Evolutionary conservation across 2,888 invertebrate species (phyloP).

Genomic region (Dendrolimus houi): DNA sequence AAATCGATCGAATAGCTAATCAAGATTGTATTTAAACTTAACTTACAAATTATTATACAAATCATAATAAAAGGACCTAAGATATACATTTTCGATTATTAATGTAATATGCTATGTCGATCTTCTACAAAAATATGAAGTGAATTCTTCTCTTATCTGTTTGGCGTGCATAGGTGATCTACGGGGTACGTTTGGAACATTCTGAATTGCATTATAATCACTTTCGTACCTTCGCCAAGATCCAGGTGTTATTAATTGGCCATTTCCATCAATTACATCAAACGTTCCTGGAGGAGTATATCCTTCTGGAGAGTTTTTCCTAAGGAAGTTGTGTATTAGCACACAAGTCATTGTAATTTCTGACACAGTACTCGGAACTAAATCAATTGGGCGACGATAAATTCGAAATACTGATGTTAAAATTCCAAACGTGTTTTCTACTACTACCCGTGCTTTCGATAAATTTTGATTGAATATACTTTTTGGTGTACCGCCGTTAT

Average conservation of each 20-base stretch:
- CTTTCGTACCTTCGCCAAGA: slow-evolving; percentile 12
- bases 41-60: too few species aligned
- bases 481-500: slow-evolving; percentile 6
- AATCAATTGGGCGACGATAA: slow-evolving; percentile 10
- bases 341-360: slow-evolving; percentile 12
- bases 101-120: neutral
- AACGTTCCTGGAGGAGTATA: slow-evolving; percentile 18
- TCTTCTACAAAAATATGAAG: slow-evolving; percentile 16
- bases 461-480: slow-evolving; percentile 8
- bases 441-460: slow-evolving; percentile 2
- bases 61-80: too few species aligned
- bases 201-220: slow-evolving; percentile 12
- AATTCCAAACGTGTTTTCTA: slow-evolving; percentile 7
- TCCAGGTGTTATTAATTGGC: slow-evolving; percentile 6
- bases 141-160: slow-evolving; percentile 17
- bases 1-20: too few species aligned
- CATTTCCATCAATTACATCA: slow-evolving; percentile 8
- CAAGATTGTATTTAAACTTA: too few species aligned
- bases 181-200: slow-evolving; percentile 12
- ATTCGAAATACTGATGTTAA: slow-evolving; percentile 4
- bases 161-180: slow-evolving; percentile 13
- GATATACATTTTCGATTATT: too few species aligned
- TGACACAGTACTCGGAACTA: slow-evolving; percentile 10
- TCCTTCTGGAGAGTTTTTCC: slow-evolving; percentile 14
- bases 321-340: slow-evolving; percentile 16